Evolutionary conservation across 2,888 invertebrate genomes (phyloP).

Genomic region (Neoitamus cyanurus): DNA sequence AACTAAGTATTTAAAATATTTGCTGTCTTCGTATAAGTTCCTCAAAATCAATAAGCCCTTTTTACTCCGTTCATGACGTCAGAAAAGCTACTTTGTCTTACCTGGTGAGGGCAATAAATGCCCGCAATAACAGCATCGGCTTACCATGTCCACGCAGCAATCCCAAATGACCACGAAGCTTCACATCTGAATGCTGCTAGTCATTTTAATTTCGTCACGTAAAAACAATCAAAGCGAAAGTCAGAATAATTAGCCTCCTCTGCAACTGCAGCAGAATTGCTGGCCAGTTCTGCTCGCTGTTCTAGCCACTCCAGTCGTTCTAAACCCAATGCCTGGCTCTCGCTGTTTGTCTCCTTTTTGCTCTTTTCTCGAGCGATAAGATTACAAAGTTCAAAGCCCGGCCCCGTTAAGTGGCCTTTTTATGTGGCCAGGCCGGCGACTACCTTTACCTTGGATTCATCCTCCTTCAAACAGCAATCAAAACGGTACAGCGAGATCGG

Average conservation of each 20-base stretch:
- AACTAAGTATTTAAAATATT: background rate
- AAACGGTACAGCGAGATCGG: conserved; percentile 33
- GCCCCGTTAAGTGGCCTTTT: conserved; percentile 40
- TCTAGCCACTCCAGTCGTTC: background rate
- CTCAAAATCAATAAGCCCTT: background rate
- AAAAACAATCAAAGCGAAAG: conserved; percentile 41
- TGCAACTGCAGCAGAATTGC: background rate
- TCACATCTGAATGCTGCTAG: background rate
- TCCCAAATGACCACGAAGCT: background rate
- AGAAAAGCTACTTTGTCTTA: background rate
- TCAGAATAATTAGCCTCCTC: conserved; percentile 24
- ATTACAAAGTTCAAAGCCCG: conserved; percentile 41
- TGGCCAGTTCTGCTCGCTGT: background rate
- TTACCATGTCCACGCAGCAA: background rate
- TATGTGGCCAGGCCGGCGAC: background rate
- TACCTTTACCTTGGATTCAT: conserved; percentile 13
- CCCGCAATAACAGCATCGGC: background rate
- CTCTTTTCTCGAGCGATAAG: conserved; percentile 27
- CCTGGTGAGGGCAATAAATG: background rate
- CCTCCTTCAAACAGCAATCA: conserved; percentile 40
- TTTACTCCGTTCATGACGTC: background rate
- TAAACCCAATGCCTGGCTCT: background rate
- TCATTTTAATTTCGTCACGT: conserved; percentile 44
- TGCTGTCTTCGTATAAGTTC: background rate
- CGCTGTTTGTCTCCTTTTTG: background rate